These are phyloP conservation scores for Helicoverpa armigera DNA, from an alignment of 1,140 invertebrate genomes.

Conservation along the genomic window DNA sequence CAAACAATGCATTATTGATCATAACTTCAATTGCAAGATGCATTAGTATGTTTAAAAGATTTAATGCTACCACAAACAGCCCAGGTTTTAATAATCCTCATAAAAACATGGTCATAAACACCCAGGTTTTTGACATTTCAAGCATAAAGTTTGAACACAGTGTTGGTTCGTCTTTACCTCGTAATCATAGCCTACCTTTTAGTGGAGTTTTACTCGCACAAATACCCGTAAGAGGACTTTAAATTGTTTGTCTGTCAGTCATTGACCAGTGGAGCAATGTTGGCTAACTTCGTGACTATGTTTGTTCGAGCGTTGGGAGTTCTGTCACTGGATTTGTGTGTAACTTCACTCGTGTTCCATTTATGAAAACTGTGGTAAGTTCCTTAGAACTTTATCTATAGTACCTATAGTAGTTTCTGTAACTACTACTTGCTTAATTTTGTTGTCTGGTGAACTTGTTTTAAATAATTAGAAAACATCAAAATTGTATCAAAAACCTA, in stretches of 20 bases:
- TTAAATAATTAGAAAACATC: no score
- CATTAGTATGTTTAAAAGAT: background rate
- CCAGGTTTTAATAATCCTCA: slow-evolving; percentile 1
- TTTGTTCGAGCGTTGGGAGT: background rate
- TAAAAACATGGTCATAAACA: background rate
- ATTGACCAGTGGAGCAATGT: background rate
- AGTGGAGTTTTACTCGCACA: slow-evolving; percentile 27
- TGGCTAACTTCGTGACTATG: background rate
- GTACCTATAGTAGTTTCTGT: no score
- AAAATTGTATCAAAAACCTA: no score
- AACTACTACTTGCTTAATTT: no score
- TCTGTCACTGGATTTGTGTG: no score
- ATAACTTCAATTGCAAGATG: background rate
- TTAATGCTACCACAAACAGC: background rate
- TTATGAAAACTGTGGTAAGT: no score
- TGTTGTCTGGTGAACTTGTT: no score
- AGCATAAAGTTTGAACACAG: slow-evolving; percentile 11
- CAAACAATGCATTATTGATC: background rate
- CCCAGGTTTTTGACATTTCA: slow-evolving; percentile 22
- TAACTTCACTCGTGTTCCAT: no score
- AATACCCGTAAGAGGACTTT: background rate
- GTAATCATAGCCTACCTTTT: slow-evolving; percentile 15
- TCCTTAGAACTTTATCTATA: no score
- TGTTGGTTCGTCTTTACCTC: background rate
- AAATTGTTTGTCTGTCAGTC: slow-evolving; percentile 22